Conservation (phyloP, 2,113 vertebrate species). For the Sarotherodon lohbergeri region DNA sequence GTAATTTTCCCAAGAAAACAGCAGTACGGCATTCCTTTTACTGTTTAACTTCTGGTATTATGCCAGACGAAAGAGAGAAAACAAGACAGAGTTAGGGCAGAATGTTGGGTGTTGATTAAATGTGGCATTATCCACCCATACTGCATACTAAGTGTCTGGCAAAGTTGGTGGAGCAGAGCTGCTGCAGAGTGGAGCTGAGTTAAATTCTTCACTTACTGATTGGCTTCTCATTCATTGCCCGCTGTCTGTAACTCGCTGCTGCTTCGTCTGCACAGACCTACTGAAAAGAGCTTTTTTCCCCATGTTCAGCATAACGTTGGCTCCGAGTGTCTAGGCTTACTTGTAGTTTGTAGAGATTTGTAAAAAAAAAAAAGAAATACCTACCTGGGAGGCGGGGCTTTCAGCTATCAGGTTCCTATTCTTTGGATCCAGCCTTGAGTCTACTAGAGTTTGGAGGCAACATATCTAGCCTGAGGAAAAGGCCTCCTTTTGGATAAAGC, state of each 20-base stretch:
- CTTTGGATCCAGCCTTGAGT: background rate
- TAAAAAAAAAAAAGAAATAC: background rate
- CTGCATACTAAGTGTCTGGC: background rate
- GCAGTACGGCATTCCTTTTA: background rate
- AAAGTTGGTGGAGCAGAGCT: background rate
- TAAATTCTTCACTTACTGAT: background rate
- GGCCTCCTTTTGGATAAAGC: rapidly evolving
- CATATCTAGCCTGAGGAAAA: background rate
- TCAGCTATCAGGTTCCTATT: background rate
- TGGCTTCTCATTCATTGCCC: background rate
- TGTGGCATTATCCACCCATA: background rate
- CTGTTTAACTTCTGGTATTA: constrained; percentile 8
- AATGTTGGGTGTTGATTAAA: background rate
- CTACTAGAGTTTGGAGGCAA: background rate
- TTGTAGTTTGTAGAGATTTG: background rate
- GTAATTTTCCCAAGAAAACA: background rate
- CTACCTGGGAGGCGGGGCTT: background rate
- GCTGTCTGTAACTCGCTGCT: background rate
- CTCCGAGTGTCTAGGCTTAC: background rate
- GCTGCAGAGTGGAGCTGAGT: background rate
- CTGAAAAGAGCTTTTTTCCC: background rate
- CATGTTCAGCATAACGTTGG: background rate
- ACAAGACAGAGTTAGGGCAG: background rate
- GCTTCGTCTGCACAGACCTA: background rate
- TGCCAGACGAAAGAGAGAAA: background rate